phyloP scores from a whole-genome alignment of 2,113 vertebrate species.

The Origma solitaria region DNA sequence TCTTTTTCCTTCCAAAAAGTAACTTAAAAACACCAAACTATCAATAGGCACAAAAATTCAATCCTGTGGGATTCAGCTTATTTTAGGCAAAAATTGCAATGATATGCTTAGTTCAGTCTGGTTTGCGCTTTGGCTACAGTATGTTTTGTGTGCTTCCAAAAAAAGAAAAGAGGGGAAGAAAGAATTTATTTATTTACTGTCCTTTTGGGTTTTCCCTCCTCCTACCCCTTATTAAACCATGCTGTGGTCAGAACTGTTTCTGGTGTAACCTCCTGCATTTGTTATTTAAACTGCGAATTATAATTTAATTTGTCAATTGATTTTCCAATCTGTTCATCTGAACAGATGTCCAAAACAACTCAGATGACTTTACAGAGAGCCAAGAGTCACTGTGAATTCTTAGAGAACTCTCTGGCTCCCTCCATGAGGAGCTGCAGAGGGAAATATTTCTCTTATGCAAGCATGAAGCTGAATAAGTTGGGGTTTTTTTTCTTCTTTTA shows the following conservation, averaged over 20 bases:
- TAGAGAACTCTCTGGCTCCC: not conserved
- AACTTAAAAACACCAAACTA: conserved; percentile 3
- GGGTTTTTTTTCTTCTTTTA: not conserved
- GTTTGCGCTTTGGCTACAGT: conserved; percentile 10
- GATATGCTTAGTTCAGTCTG: not conserved
- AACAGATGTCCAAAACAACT: not conserved
- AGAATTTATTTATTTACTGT: not conserved
- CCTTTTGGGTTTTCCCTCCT: not conserved
- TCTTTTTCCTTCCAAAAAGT: conserved; percentile 27
- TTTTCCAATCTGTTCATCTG: not conserved
- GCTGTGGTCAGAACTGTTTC: not conserved
- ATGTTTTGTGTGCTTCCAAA: not conserved
- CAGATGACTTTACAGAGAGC: not conserved
- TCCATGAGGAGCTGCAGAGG: not conserved
- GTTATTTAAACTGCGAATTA: not conserved
- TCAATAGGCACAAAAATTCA: not conserved
- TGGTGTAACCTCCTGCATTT: not conserved
- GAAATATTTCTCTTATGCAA: not conserved
- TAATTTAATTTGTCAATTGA: not conserved
- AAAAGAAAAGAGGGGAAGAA: not conserved
- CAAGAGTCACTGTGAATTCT: not conserved
- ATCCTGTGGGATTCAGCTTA: not conserved
- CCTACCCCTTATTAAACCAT: not conserved
- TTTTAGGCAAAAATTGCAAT: conserved; percentile 16
- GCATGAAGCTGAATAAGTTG: not conserved